Base-by-base conservation (phyloP, 2,797 vertebrate genomes). In the Esox lucius region DNA sequence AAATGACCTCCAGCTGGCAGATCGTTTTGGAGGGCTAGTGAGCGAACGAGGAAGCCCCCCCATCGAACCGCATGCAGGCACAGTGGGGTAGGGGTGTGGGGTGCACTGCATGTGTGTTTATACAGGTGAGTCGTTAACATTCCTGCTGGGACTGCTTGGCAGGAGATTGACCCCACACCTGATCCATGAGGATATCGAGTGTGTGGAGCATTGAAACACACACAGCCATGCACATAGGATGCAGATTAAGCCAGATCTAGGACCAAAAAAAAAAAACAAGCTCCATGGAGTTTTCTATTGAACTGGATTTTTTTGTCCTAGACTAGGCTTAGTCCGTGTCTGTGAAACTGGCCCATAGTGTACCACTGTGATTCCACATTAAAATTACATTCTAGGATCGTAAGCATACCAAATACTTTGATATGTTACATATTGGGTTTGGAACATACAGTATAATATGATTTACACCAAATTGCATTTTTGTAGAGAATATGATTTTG, bases 1-100 rank as follows among this genome's bases (percentile, higher is more conserved):
- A 87, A 93, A 94, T 93, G 85, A 87, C 81, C 74, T 92, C 73
- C 85, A 86, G 77, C 77, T 92, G 90, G 84, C 87, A 81, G 76
- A 75, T 13, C 15, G 1, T 69, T 72, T 75, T 68, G 42, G 12
- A 62, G 80, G 82, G 15, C 48, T 26, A 12, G 24, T 51, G 64
- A 70, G 22, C 17, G 68, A 69, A 5, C 78, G 70, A 73, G 79
- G 22, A n/a, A 66, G 79, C 42, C 48, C 2, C 26, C 31, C 39
- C 72, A 73, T 22, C 78, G 64, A 39, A 73, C 67, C 66, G 2
- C 61, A 83, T 81, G 84, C 64, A 83, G 82, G 84, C 24, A 22
- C 46, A 2, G 13, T 49, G 22, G 49, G 31, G 33, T 19, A 11
- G 28, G 35, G n/a, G 35, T 17, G 35, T 0, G 61, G 5, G 9